Evolutionary conservation across 2,113 vertebrate species (phyloP).

Genomic region (Rhadina sibilatrix): DNA sequence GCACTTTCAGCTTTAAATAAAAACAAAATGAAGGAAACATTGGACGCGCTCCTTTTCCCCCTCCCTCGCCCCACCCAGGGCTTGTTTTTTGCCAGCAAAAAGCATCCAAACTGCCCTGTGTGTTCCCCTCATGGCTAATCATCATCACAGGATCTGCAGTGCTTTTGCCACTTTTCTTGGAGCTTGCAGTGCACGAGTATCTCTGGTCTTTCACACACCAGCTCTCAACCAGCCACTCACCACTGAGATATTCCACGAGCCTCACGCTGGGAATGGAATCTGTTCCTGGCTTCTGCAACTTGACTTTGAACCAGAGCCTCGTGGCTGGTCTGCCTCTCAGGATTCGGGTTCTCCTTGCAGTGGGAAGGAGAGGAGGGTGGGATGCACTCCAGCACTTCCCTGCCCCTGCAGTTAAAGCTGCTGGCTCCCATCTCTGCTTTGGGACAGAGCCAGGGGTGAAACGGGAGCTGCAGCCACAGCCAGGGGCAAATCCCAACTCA

Average conservation of each 20-base stretch:
- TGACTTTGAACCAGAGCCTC: background rate
- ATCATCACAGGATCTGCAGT: background rate
- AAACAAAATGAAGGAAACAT: background rate
- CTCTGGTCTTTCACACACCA: background rate
- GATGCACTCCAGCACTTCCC: background rate
- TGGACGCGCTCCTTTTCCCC: rapidly evolving
- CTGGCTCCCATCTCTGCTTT: background rate
- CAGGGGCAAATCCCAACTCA: background rate
- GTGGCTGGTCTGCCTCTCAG: background rate
- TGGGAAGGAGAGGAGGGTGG: background rate
- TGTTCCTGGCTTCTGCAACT: background rate
- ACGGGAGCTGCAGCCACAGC: background rate
- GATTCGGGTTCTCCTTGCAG: background rate
- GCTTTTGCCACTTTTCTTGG: background rate
- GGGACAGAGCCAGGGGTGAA: rapidly evolving
- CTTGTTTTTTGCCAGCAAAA: background rate
- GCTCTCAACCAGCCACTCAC: background rate
- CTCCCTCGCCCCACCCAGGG: rapidly evolving
- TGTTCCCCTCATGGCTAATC: background rate
- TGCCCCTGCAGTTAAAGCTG: background rate
- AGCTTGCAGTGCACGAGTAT: background rate
- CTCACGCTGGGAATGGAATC: slow-evolving; percentile 10
- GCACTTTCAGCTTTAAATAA: background rate
- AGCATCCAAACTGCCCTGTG: background rate
- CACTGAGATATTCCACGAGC: slow-evolving; percentile 21